A percentile compares a stretch with the other conserved stretches of the same genome.
Evolutionary conservation across 2,797 vertebrate species (phyloP).

Genomic region (Orestias chungarensis): DNA sequence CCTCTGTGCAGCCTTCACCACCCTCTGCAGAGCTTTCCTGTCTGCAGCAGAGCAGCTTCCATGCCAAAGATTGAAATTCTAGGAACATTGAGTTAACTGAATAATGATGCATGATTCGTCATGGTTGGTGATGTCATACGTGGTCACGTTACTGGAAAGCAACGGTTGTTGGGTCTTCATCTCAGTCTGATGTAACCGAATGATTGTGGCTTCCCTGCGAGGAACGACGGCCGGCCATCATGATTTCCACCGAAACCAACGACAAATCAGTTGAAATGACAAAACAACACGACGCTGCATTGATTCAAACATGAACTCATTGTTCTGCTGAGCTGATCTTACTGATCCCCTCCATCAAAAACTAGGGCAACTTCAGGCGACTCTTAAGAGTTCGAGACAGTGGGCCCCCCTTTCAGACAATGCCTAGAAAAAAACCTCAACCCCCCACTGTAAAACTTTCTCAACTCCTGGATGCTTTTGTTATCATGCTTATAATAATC

Average conservation of each 20-base stretch:
- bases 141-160: neutral
- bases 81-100: no score
- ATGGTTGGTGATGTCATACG: neutral
- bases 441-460: neutral
- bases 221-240: no score
- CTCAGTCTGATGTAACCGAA: neutral
- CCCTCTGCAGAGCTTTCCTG: no score
- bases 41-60: no score
- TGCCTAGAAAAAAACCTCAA: neutral
- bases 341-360: neutral
- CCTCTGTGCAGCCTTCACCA: no score
- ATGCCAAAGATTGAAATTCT: no score
- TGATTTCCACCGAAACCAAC: neutral
- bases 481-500: neutral
- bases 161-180: neutral
- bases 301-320: neutral
- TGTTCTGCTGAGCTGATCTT: neutral
- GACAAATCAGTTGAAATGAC: neutral
- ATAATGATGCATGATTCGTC: no score
- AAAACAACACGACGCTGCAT: neutral
- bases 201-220: neutral
- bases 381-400: conserved; percentile 2
- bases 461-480: conserved; percentile 1
- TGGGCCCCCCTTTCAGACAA: conserved; percentile 8
- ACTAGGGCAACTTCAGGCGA: neutral